Conservation (phyloP, 2,113 vertebrate genomes). For the Progne subis region DNA sequence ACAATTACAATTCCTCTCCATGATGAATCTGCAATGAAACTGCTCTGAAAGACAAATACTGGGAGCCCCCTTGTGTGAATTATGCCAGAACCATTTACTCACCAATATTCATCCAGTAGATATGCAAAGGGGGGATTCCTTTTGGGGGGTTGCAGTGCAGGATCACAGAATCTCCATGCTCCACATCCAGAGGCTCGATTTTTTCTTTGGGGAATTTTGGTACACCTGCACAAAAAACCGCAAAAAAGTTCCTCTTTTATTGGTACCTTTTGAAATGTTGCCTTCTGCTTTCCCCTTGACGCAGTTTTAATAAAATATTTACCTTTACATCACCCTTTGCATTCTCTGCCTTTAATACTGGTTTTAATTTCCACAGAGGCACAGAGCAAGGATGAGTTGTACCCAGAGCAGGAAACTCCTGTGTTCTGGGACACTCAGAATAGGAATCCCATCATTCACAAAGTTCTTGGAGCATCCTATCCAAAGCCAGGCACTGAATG, state of each 20-base stretch:
- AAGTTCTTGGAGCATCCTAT: neutral
- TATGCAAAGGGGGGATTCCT: slow-evolving; percentile 91
- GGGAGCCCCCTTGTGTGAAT: neutral
- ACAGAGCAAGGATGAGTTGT: neutral
- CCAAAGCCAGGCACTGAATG: neutral
- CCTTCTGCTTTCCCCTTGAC: neutral
- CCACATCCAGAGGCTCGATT: slow-evolving; percentile 86
- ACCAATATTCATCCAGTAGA: slow-evolving; percentile 99
- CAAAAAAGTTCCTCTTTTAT: neutral
- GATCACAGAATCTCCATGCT: slow-evolving; percentile 87
- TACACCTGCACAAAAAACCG: slow-evolving; percentile 78
- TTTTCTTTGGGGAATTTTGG: slow-evolving; percentile 96
- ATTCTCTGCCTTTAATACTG: neutral
- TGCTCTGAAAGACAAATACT: neutral
- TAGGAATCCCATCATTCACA: neutral
- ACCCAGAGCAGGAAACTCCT: neutral
- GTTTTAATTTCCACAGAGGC: neutral
- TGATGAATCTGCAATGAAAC: neutral
- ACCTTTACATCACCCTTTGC: neutral
- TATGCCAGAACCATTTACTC: slow-evolving; percentile 22
- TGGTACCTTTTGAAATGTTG: neutral
- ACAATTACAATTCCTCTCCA: neutral
- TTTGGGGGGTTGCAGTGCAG: slow-evolving; percentile 88
- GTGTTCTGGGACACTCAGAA: neutral
- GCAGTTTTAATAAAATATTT: neutral